phyloP scores from a whole-genome alignment of 2,888 invertebrate species.

The Arrhopalites spinosus region DNA sequence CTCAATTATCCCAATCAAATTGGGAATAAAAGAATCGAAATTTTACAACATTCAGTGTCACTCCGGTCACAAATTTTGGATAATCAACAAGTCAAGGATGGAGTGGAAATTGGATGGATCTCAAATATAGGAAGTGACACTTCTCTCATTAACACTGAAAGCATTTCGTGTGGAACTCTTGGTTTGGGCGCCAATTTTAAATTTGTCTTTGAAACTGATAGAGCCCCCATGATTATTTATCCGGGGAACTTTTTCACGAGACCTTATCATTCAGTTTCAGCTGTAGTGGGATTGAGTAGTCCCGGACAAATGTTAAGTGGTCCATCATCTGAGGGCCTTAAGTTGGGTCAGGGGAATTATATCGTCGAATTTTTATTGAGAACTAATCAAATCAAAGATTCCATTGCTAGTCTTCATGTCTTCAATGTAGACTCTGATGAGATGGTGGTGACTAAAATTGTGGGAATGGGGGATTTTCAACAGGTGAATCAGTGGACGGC shows the following conservation, averaged over 20 bases:
- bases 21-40: neutral
- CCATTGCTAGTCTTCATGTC: neutral
- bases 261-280: constrained; percentile 17
- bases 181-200: constrained; percentile 35
- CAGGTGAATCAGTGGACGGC: neutral
- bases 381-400: neutral
- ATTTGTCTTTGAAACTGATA: constrained; percentile 36
- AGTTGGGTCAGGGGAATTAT: neutral
- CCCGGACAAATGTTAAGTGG: neutral
- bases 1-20: neutral
- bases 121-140: constrained; percentile 32
- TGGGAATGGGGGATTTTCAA: neutral
- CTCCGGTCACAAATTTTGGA: constrained; percentile 37
- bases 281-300: neutral
- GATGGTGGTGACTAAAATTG: neutral
- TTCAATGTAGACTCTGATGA: neutral
- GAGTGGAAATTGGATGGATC: constrained; percentile 36
- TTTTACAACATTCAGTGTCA: constrained; percentile 32
- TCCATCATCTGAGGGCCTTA: neutral
- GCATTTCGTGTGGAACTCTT: constrained; percentile 34
- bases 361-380: constrained; percentile 1
- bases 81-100: constrained; percentile 34
- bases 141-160: constrained; percentile 41
- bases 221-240: neutral
- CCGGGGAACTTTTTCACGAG: neutral